A percentile compares a stretch with the other conserved stretches of the same genome.
These are phyloP conservation scores for Panulirus ornatus DNA, from an alignment of 1,140 invertebrate genomes.

Conservation along the genomic window DNA sequence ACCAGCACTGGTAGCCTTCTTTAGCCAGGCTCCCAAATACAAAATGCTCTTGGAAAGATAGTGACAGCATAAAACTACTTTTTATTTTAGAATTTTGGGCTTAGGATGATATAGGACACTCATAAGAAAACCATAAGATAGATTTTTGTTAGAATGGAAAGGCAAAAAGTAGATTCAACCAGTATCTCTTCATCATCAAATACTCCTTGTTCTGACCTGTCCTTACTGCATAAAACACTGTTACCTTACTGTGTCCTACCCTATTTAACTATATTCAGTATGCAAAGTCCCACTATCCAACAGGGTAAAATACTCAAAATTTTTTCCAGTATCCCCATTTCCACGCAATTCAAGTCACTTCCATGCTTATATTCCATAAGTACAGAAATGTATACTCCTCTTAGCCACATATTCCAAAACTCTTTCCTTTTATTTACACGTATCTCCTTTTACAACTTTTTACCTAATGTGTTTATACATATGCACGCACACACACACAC, in stretches of 20 bases:
- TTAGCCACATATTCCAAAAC: too few relatives aligned
- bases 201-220: constrained; percentile 19
- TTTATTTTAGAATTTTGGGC: not conserved
- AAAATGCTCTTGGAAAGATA: not conserved
- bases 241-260: constrained; percentile 15
- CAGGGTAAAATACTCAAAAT: too few relatives aligned
- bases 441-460: too few relatives aligned
- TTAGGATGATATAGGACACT: not conserved
- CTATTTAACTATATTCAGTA: too few relatives aligned
- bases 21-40: not conserved
- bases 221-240: constrained; percentile 28
- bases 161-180: not conserved
- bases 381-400: too few relatives aligned
- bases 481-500: too few relatives aligned
- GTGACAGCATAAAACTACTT: not conserved
- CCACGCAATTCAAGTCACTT: too few relatives aligned
- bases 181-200: constrained; percentile 26
- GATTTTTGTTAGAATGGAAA: constrained; percentile 1
- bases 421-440: too few relatives aligned
- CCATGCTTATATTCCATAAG: too few relatives aligned
- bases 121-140: not conserved
- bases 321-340: too few relatives aligned
- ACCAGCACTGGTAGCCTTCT: constrained; percentile 10
- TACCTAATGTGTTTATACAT: too few relatives aligned
- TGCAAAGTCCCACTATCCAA: too few relatives aligned